phyloP scores from a whole-genome alignment of 1,140 invertebrate species.

The Aphelenchoides besseyi region DNA sequence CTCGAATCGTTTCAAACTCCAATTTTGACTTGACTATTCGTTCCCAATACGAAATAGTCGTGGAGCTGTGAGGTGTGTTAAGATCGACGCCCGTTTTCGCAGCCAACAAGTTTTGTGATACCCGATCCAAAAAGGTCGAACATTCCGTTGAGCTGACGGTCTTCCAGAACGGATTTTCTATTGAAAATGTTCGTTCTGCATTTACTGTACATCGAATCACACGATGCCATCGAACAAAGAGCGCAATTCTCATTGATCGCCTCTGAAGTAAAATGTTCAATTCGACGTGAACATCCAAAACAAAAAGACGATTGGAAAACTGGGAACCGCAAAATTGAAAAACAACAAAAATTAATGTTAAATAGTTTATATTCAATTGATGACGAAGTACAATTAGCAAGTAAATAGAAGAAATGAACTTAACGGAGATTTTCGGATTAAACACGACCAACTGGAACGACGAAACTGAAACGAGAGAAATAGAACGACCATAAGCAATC shows the following conservation, averaged over 20 bases:
- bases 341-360: not conserved
- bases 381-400: not conserved
- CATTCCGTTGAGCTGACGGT: not conserved
- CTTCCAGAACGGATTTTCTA: not conserved
- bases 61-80: not conserved
- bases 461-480: constrained; percentile 1
- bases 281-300: not conserved
- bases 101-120: not conserved
- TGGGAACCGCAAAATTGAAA: not conserved
- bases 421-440: constrained; percentile 8
- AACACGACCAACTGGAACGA: constrained; percentile 12
- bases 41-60: constrained; percentile 35
- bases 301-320: not conserved
- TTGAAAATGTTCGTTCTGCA: too few species aligned
- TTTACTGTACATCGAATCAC: too few species aligned
- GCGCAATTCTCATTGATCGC: not conserved
- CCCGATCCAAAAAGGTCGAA: not conserved
- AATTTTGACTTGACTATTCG: constrained; percentile 9
- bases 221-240: not conserved
- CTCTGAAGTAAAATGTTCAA: not conserved
- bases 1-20: constrained; percentile 8
- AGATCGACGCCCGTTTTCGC: not conserved
- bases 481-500: not conserved
- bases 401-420: not conserved
- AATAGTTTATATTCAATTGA: constrained; percentile 1